Conservation (phyloP, 1,140 invertebrate species). For the Neodiprion lecontei region DNA sequence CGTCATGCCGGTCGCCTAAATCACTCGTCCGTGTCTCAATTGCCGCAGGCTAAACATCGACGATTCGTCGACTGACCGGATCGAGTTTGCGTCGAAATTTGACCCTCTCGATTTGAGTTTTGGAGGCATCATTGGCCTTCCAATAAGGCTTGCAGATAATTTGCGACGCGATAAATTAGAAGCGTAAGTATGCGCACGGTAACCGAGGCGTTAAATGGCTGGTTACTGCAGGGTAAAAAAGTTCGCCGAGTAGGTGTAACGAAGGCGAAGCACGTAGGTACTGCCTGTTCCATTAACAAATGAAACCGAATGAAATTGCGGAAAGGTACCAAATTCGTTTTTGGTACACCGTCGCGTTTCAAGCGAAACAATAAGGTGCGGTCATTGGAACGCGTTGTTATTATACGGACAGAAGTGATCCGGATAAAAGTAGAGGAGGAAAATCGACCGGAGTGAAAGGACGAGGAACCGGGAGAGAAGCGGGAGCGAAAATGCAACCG, state of each 20-base stretch:
- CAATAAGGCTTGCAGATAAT: background rate
- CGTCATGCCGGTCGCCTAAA: too few species aligned
- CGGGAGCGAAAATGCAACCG: slow-evolving; percentile 31
- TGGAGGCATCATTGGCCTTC: background rate
- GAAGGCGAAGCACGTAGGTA: too few species aligned
- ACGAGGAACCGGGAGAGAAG: slow-evolving; percentile 27
- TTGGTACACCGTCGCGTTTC: background rate
- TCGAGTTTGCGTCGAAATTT: too few species aligned
- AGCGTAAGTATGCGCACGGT: too few species aligned
- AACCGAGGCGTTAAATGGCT: background rate
- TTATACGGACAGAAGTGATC: slow-evolving; percentile 26
- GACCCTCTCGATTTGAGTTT: background rate
- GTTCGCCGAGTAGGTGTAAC: background rate
- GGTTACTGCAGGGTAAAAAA: background rate
- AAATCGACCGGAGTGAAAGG: slow-evolving; percentile 22
- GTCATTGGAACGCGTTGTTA: too few species aligned
- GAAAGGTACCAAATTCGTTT: background rate
- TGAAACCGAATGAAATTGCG: background rate
- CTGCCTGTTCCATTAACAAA: background rate
- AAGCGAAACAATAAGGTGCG: too few species aligned
- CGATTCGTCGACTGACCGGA: too few species aligned
- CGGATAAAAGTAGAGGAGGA: slow-evolving; percentile 25
- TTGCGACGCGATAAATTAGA: background rate
- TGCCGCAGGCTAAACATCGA: too few species aligned
- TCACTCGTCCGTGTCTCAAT: too few species aligned